Base-by-base conservation (phyloP, 2,888 invertebrate species). In the Acleris holmiana region DNA sequence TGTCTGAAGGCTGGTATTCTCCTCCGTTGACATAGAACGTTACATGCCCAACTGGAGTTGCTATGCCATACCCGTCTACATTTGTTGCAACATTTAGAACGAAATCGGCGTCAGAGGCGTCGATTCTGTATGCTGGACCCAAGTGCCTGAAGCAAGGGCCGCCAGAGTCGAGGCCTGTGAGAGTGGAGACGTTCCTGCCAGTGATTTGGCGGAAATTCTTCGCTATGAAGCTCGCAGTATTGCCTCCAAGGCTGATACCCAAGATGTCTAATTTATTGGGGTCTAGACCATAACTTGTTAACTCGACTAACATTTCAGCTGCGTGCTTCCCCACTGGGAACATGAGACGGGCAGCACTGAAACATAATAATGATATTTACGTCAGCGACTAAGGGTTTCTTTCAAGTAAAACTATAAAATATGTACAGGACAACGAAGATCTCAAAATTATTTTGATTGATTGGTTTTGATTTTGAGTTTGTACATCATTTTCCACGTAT, bases 1-100 rank as follows among this genome's bases (percentile, higher is more conserved):
- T 3, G 18, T 81, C 80, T 0, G 79, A 81, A 0, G 84, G 80
- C 65, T 86, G 86, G 53, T 69, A 84, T 61, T 89, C 89, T 0
- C 79, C 79, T 1, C 78, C 78, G 56, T 78, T 78, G 2, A 79
- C 68, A 56, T 79, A 79, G 23, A 74, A 76, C 53, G 73, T 71
- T 0, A 77, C 69, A 15, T 77, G 78, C 0, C 78, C 81, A 2
- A 71, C 61, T 0, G 73, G 71, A 0, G 67, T 61, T 0, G 71
- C 69, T 56, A 76, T 73, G 0, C 78, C 78, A 10, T 58, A 72
- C 0, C 66, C 72, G 13, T 75, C 73, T 0, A 73, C 73, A 17
- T 78, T 76, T 0, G 75, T 72, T 6, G 67, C 57, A 0, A 77
- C 54, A 0, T 68, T 50, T 4, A 68, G 65, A 0, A 78, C 75